phyloP scores from a whole-genome alignment of 2,797 vertebrate species.

The Leptoclinus maculatus region DNA sequence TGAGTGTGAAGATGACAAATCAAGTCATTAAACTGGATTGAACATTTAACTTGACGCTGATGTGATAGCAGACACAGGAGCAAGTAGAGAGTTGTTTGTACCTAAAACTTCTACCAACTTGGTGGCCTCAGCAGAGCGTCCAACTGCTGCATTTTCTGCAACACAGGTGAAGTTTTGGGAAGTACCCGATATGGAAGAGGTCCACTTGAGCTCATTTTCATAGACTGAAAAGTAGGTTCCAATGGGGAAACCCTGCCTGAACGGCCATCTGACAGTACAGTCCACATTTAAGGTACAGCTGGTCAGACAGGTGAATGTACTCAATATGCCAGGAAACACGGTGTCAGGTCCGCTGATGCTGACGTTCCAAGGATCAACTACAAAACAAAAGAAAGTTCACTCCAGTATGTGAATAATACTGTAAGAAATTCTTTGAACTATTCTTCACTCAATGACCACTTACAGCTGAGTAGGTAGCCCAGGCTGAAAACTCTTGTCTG shows the following conservation, averaged over 20 bases:
- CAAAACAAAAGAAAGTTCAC: neutral
- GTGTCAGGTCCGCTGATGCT: constrained; percentile 50
- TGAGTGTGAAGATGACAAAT: neutral
- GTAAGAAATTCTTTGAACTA: accelerated
- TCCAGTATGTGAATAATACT: neutral
- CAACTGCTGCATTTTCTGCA: constrained; percentile 48
- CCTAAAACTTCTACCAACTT: constrained; percentile 62
- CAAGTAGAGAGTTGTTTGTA: neutral
- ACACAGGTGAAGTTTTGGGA: constrained; percentile 68
- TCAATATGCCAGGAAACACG: constrained; percentile 21
- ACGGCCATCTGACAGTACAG: constrained; percentile 51
- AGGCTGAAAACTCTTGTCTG: constrained; percentile 32
- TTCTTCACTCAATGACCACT: constrained; percentile 4
- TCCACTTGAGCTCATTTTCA: constrained; percentile 52
- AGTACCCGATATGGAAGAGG: constrained; percentile 31
- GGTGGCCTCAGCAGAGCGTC: constrained; percentile 48
- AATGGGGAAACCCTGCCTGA: constrained; percentile 47
- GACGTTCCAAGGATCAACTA: constrained; percentile 58
- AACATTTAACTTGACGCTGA: neutral
- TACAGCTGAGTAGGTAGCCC: constrained; percentile 56
- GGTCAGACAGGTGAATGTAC: constrained; percentile 47
- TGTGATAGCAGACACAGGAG: neutral
- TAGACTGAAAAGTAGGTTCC: constrained; percentile 40
- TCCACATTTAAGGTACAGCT: constrained; percentile 58
- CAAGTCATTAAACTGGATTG: neutral